These are phyloP conservation scores for Amphiprion clarkii DNA, from an alignment of 2,797 vertebrate species.

Conservation along the genomic window DNA sequence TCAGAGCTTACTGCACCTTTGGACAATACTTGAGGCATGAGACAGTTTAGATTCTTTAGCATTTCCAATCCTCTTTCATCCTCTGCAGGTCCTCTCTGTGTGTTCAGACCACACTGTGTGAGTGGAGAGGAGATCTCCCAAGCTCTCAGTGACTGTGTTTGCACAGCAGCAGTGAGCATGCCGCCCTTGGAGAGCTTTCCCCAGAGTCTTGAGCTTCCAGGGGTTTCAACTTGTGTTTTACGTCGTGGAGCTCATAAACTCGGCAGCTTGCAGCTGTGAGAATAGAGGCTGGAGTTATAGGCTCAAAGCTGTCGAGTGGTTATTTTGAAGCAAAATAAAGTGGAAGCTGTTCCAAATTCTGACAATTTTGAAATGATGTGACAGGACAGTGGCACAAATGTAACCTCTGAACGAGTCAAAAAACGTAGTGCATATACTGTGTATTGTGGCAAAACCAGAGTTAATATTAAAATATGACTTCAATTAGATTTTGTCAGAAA, in stretches of 20 bases:
- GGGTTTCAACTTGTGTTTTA: constrained; percentile 55
- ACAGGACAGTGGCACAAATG: constrained; percentile 26
- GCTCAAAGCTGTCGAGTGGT: constrained; percentile 45
- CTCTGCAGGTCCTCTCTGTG: constrained; percentile 38
- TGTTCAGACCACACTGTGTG: constrained; percentile 57
- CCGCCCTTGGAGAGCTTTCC: constrained; percentile 61
- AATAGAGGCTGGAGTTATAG: constrained; percentile 39
- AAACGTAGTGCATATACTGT: not conserved
- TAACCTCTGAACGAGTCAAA: constrained; percentile 8
- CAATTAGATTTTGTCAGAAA: constrained; percentile 5
- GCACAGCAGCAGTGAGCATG: constrained; percentile 46
- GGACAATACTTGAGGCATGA: not conserved
- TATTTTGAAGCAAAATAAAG: constrained; percentile 31
- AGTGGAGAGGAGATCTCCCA: constrained; percentile 38
- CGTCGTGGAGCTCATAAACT: constrained; percentile 58
- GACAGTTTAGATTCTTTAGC: constrained; percentile 26
- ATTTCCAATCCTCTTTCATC: constrained; percentile 11
- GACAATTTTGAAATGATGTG: constrained; percentile 9
- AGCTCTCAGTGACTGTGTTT: constrained; percentile 45
- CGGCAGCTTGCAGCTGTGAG: constrained; percentile 40
- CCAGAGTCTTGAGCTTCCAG: constrained; percentile 50
- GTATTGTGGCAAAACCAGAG: not conserved
- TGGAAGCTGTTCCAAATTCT: constrained; percentile 9
- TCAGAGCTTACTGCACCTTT: not conserved
- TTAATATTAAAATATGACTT: not conserved